Evolutionary conservation across 2,888 invertebrate species (phyloP), one percentile per base, ranked within the genome.

Genomic region (Tanytarsus gracilentus): DNA sequence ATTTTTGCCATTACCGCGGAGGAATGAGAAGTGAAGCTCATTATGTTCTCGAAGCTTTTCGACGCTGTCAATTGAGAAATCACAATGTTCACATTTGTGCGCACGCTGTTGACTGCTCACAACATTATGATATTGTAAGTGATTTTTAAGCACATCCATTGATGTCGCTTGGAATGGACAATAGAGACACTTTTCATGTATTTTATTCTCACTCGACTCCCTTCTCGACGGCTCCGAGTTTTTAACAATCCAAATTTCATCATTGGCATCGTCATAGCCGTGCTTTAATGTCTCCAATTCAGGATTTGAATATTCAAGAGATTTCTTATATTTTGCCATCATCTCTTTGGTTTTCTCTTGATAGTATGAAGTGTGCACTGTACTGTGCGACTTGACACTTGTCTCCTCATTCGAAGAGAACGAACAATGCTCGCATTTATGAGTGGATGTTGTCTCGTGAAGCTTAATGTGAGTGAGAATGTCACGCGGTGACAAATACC

Each of bases 121-220:
- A 68, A 82, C 79, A 8, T 76, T 74, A 69, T 93, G 92, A 62
- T 86, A 79, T 67, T 83, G 81, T 64, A 84, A 78, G 71, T 93
- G 93, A 67, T 83, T 84, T 64, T 81, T 82, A 21, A 89, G 78
- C 2, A 85, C 82, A 66, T 87, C 86, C 64, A 82, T 79, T 9
- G 87, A 79, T 56, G 80, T 78, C 68, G 85, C 86, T 36, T 83
- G 82, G 70, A 86, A 92, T 0, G 92, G 92, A 71, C 93, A 93
- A 65, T 85, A 76, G 60, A 84, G 76, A 72, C 91, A 92, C 50
- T 59, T 58, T 61, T 70, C 71, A 30, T 71, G 72, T 2, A 66
- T 49, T 50, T 44, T 62, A 49, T 33, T 63, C 25, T 30, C 59
- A 33, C 58, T 61, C n/a, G 59, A n/a, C n/a, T n/a, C n/a, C n/a